A percentile compares a stretch with the other conserved stretches of the same genome.
phyloP scores from a whole-genome alignment of 2,797 vertebrate species.

The Anguilla anguilla region DNA sequence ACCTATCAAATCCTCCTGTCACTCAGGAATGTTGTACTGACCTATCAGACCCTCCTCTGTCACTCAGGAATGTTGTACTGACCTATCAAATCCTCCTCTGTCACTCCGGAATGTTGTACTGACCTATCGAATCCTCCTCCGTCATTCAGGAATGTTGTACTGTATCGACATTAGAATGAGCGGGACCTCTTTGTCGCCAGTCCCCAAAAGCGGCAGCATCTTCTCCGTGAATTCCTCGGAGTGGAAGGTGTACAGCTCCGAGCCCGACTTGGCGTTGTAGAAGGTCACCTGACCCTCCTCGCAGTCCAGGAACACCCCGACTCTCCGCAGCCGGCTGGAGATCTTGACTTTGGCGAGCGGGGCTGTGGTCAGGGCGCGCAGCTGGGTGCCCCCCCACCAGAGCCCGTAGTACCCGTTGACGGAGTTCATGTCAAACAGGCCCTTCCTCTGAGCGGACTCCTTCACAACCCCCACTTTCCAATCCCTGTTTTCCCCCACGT shows the following conservation, averaged over 20 bases:
- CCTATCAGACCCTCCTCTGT: background rate
- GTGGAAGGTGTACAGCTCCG: constrained; percentile 66
- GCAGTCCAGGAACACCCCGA: constrained; percentile 71
- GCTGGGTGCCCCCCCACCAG: constrained; percentile 70
- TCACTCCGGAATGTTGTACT: no score
- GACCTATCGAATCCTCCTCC: background rate
- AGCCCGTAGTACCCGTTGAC: constrained; percentile 66
- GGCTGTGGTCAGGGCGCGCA: constrained; percentile 61
- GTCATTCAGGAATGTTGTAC: constrained; percentile 42
- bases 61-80: no score
- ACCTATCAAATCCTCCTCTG: no score
- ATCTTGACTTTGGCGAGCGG: constrained; percentile 70
- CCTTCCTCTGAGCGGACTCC: constrained; percentile 70
- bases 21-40: constrained; percentile 46
- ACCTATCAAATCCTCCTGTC: background rate
- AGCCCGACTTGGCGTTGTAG: constrained; percentile 67
- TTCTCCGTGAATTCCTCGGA: constrained; percentile 51
- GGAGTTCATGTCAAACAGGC: constrained; percentile 74
- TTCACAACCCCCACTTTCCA: constrained; percentile 74
- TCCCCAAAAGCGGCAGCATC: constrained; percentile 72
- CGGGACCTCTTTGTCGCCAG: constrained; percentile 72
- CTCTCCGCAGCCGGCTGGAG: constrained; percentile 55
- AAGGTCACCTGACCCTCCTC: constrained; percentile 73
- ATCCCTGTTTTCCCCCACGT: constrained; percentile 70
- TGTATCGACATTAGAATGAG: constrained; percentile 60